Evolutionary conservation across 2,797 vertebrate genomes (phyloP), one percentile per base, ranked within the genome.

Genomic region (Enteromius treurensis): DNA sequence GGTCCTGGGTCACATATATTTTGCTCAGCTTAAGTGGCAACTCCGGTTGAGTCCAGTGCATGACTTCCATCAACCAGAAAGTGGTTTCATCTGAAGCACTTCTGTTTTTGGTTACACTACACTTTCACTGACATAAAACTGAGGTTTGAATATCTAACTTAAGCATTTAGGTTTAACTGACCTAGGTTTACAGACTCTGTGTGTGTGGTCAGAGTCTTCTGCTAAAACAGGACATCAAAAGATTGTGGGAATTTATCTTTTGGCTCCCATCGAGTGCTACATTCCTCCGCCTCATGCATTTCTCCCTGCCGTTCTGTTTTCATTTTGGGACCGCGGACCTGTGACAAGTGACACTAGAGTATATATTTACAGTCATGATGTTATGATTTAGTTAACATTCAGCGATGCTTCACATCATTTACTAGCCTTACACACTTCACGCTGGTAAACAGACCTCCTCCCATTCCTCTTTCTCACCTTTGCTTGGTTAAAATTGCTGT

Each of bases 181-280:
- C 53, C 19, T 23, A 26, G 62, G 19, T 79, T 65, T 58, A 58
- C 9, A 45, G 51, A 21, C 77, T 37, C 4, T 29, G 23, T 58
- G 13, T 40, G 80, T 65, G 70, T 49, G 58, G 71, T 67, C 71
- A 75, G 47, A 76, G 34, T n/a, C 60, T 55, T 82, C 34, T 55
- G 6, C 60, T 76, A 76, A 82, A 76, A 68, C 71, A 76, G 32
- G 14, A 75, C 71, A 76, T 82, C 80, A 82, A 77, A 82, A 76
- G 60, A 60, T 26, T 5, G 13, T 70, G 64, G 53, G 73, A 40
- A 83, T 77, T 58, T 23, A 60, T 77, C 26, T 77, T 34, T 47
- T 68, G 37, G 62, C 51, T 69, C 26, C 26, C 1, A 4, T 51
- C 14, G 3, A 60, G 65, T 15, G 21, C 21, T 47, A 58, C 19